Conservation (phyloP, 2,797 vertebrate genomes). For the Platalea minor region DNA sequence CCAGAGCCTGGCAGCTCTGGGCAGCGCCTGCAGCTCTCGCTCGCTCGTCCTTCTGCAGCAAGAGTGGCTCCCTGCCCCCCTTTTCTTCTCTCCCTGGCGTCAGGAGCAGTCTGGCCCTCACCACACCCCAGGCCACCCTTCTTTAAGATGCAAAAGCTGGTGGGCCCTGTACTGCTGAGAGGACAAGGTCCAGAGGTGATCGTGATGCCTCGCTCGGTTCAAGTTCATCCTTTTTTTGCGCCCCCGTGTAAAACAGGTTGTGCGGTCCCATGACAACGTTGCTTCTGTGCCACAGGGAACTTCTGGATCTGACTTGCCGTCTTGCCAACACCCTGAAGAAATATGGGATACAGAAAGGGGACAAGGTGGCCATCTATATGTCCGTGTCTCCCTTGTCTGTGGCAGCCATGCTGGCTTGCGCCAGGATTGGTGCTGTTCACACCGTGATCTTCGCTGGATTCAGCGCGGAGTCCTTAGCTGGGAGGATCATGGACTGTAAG, state of each 20-base stretch:
- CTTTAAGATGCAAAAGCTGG: background rate
- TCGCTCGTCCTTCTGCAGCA: background rate
- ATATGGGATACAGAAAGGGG: constrained; percentile 83
- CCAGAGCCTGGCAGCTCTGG: background rate
- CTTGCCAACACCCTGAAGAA: constrained; percentile 89
- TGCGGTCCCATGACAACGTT: background rate
- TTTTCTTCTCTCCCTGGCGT: background rate
- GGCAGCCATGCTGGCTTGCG: constrained; percentile 93
- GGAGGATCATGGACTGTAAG: constrained; percentile 92
- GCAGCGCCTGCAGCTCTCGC: accelerated
- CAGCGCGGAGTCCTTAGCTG: constrained; percentile 88
- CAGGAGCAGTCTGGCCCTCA: background rate
- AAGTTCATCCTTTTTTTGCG: background rate
- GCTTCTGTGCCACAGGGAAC: constrained; percentile 77
- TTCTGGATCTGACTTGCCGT: constrained; percentile 93
- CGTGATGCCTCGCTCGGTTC: accelerated
- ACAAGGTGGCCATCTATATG: constrained; percentile 95
- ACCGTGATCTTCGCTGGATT: constrained; percentile 95
- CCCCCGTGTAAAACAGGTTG: accelerated
- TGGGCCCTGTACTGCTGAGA: background rate
- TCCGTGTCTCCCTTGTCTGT: constrained; percentile 87
- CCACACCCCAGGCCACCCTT: background rate
- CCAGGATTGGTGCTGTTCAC: constrained; percentile 89
- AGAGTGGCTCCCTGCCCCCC: background rate
- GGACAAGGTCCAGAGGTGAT: background rate